A percentile compares a stretch with the other conserved stretches of the same genome.
Conservation (phyloP, 2,797 vertebrate species). For the Pseudochaenichthys georgianus region DNA sequence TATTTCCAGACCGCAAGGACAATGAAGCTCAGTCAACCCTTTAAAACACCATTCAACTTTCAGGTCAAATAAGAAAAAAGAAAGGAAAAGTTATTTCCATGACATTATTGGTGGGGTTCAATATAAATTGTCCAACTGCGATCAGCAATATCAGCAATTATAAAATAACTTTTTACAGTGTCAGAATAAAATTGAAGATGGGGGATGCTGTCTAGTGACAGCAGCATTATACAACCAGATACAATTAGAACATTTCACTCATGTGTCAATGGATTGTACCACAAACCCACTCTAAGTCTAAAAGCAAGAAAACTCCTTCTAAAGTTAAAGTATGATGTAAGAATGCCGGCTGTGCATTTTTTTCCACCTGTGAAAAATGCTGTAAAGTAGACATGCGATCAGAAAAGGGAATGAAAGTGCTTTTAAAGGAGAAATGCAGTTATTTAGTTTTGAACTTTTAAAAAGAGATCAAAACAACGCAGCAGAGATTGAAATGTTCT, state of each 20-base stretch:
- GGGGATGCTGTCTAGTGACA: not conserved
- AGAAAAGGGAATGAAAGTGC: not conserved
- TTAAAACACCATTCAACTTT: constrained; percentile 15
- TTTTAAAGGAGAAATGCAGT: not conserved
- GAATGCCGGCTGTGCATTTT: not conserved
- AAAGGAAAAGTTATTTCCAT: constrained; percentile 5
- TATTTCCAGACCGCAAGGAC: constrained; percentile 32
- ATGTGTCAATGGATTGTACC: not conserved
- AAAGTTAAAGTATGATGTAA: constrained; percentile 4
- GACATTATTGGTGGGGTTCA: not conserved
- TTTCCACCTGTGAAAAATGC: constrained; percentile 1
- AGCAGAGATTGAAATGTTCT: not conserved
- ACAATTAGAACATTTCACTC: not conserved
- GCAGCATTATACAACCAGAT: constrained; percentile 9
- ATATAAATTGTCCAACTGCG: not conserved
- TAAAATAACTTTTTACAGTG: not conserved
- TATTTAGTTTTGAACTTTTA: not conserved
- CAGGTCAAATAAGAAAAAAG: constrained; percentile 24
- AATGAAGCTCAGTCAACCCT: constrained; percentile 24
- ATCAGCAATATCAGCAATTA: not conserved
- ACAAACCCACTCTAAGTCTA: not conserved
- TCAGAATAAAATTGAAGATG: not conserved
- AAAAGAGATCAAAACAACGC: not conserved
- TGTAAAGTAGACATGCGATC: not conserved
- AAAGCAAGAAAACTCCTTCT: not conserved